These are phyloP conservation scores for Zootoca vivipara DNA, from an alignment of 2,113 vertebrate genomes.

Conservation along the genomic window DNA sequence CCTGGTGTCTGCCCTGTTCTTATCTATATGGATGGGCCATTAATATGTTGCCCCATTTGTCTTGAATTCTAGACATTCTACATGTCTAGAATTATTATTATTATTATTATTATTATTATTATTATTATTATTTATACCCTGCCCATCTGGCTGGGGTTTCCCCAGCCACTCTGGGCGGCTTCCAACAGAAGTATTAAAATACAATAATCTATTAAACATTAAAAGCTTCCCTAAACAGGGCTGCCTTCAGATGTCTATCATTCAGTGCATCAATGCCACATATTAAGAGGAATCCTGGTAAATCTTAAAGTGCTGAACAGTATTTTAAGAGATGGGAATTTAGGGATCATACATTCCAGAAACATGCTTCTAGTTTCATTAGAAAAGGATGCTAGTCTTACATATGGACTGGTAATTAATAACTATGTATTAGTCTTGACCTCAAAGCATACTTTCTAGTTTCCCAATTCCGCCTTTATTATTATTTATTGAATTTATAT, in stretches of 20 bases:
- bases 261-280: background rate
- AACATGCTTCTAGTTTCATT: background rate
- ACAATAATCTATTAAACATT: too few relatives aligned
- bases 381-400: background rate
- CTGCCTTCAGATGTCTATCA: too few relatives aligned
- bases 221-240: too few relatives aligned
- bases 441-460: background rate
- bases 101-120: too few relatives aligned
- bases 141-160: too few relatives aligned
- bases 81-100: too few relatives aligned
- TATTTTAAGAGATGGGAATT: background rate
- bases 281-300: background rate
- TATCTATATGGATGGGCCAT: background rate
- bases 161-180: too few relatives aligned
- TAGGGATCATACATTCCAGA: background rate
- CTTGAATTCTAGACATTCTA: background rate
- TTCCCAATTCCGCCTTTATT: background rate
- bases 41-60: background rate
- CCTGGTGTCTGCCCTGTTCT: background rate
- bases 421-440: background rate
- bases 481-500: too few relatives aligned
- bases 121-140: too few relatives aligned
- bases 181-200: too few relatives aligned
- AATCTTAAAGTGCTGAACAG: background rate
- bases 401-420: background rate